These are phyloP conservation scores for Cryptotis parvus DNA, from an alignment of 2,113 vertebrate species.

Conservation along the genomic window DNA sequence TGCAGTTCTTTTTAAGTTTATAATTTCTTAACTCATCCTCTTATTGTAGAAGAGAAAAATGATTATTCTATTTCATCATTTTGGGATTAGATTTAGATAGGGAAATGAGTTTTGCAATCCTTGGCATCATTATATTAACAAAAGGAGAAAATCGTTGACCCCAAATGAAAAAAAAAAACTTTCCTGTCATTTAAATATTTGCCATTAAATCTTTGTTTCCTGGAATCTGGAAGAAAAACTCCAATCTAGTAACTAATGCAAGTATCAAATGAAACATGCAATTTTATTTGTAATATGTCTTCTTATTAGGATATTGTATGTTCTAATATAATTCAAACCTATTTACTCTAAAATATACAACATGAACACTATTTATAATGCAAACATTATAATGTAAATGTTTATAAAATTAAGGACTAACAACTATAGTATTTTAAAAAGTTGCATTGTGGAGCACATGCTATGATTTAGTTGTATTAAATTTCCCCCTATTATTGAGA, in stretches of 20 bases:
- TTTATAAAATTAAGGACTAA: slow-evolving; percentile 14
- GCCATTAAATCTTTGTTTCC: slow-evolving; percentile 76
- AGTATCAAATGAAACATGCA: slow-evolving; percentile 60
- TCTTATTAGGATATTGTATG: slow-evolving; percentile 13
- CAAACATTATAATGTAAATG: slow-evolving; percentile 52
- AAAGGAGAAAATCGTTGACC: slow-evolving; percentile 74
- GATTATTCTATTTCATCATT: slow-evolving; percentile 66
- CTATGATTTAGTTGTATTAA: background rate
- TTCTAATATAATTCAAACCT: slow-evolving; percentile 35
- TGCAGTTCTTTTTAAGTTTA: no score
- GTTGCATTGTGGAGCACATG: background rate
- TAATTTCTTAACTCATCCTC: slow-evolving; percentile 14
- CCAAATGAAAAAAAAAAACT: slow-evolving; percentile 72
- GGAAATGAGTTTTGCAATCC: slow-evolving; percentile 50
- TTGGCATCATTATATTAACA: slow-evolving; percentile 73
- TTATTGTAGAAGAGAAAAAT: slow-evolving; percentile 51
- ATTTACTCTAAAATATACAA: slow-evolving; percentile 6
- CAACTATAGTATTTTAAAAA: slow-evolving; percentile 21
- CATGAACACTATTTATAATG: background rate
- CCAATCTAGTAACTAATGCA: slow-evolving; percentile 72
- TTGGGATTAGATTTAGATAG: slow-evolving; percentile 57
- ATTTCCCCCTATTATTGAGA: background rate
- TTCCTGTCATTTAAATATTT: slow-evolving; percentile 77
- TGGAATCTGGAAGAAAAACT: slow-evolving; percentile 79
- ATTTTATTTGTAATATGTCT: slow-evolving; percentile 53